A percentile compares a stretch with the other conserved stretches of the same genome.
Conservation (phyloP, 2,888 invertebrate genomes). For the Drosophila sordidula region DNA sequence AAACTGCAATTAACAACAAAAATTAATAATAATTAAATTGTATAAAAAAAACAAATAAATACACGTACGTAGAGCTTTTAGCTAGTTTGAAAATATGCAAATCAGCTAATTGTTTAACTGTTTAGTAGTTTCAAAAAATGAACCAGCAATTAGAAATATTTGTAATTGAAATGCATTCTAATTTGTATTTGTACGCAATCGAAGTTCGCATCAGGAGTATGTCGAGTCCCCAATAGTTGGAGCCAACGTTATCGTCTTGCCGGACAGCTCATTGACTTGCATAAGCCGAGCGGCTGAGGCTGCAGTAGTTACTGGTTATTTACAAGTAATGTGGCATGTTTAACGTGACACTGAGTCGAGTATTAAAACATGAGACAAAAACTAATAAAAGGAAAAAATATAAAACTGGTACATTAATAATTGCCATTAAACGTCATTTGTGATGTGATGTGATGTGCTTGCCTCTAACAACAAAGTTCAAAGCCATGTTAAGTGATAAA, state of each 20-base stretch:
- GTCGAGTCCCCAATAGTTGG: slow-evolving; percentile 1
- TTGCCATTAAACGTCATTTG: slow-evolving; percentile 67
- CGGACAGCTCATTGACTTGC: slow-evolving; percentile 35
- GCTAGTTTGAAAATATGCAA: too few species aligned
- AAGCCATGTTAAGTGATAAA: slow-evolving; percentile 65
- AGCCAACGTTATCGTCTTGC: slow-evolving; percentile 12
- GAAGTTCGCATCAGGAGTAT: too few species aligned
- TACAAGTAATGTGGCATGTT: slow-evolving; percentile 45
- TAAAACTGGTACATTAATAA: slow-evolving; percentile 72
- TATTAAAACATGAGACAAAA: slow-evolving; percentile 27
- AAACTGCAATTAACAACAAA: too few species aligned
- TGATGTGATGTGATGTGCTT: slow-evolving; percentile 12
- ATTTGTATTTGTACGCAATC: too few species aligned
- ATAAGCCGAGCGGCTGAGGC: slow-evolving; percentile 13
- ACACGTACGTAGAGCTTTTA: too few species aligned
- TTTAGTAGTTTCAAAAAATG: too few species aligned
- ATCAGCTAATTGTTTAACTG: too few species aligned
- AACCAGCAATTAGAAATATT: too few species aligned
- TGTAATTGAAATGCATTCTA: too few species aligned
- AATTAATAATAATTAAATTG: too few species aligned
- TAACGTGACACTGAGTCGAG: slow-evolving; percentile 25
- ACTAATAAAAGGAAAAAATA: slow-evolving; percentile 3
- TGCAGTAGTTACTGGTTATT: slow-evolving; percentile 35
- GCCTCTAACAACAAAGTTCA: slow-evolving; percentile 58
- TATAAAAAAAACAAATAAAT: too few species aligned